A percentile compares a stretch with the other conserved stretches of the same genome.
Conservation (phyloP, 2,113 vertebrate species). For the Albula glossodonta region DNA sequence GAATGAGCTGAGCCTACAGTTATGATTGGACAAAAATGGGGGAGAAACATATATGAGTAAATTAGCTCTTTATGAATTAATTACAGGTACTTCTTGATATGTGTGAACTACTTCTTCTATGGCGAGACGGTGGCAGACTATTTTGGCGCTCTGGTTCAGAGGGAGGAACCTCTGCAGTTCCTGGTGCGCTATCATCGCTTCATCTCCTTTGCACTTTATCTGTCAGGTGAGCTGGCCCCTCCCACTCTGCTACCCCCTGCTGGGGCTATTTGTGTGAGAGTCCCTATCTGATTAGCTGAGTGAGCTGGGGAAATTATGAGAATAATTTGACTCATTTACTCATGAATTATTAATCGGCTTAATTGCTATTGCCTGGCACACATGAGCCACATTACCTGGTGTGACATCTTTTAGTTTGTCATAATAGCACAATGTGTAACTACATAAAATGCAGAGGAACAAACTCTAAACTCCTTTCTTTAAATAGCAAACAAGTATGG, state of each 20-base stretch:
- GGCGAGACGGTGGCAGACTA: constrained; percentile 96
- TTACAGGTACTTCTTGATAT: constrained; percentile 91
- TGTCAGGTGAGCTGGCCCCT: constrained; percentile 78
- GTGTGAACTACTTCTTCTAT: constrained; percentile 99
- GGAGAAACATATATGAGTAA: neutral
- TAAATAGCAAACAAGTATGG: neutral
- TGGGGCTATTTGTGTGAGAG: no score
- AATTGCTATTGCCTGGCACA: neutral
- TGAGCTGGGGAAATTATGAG: neutral
- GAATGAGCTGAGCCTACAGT: neutral
- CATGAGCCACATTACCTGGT: neutral
- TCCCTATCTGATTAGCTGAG: neutral
- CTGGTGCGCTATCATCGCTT: constrained; percentile 96
- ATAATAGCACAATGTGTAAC: neutral
- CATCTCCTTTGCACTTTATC: constrained; percentile 95
- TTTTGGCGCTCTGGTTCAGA: constrained; percentile 89
- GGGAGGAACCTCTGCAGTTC: constrained; percentile 94
- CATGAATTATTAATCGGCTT: neutral
- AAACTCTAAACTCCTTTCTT: neutral
- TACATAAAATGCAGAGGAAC: neutral
- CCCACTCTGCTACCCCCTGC: neutral
- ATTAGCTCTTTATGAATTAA: neutral
- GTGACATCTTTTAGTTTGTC: neutral
- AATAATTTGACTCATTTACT: neutral
- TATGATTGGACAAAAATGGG: neutral